Evolutionary conservation across 2,113 vertebrate genomes (phyloP), one percentile per base, ranked within the genome.

Genomic region (Eleginops maclovinus): DNA sequence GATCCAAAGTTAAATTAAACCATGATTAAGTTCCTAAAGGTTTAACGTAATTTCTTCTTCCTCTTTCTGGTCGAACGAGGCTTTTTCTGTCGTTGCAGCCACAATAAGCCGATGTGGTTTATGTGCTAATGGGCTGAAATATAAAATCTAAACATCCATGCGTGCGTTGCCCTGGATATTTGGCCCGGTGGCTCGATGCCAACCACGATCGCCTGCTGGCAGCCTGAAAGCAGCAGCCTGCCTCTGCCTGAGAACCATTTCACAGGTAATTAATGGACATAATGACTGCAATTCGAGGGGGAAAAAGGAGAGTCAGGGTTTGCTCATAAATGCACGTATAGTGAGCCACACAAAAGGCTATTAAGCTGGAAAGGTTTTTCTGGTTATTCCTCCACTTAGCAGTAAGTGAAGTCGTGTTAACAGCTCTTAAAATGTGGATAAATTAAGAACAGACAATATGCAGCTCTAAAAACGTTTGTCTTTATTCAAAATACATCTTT

Each of bases 181-280:
- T 79, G 66, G n/a, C 67, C 56, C 10, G 26, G 74, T 85, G 87
- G 88, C 85, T 50, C 8, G 4, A 10, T 40, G 82, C 83, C 87
- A 88, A 63, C 70, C 59, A 67, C 72, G 67, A 85, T 75, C 47
- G 76, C 77, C 81, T 78, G 87, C 85, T 87, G 90, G 80, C 77
- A 79, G 82, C 53, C 63, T 88, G 81, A 81, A 79, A 75, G 49
- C 74, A 83, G 51, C 71, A 55, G 31, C 49, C 69, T 62, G 68
- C 86, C 64, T 80, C 84, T 66, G 76, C 74, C 81, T 87, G 70
- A 83, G 83, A 90, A 87, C 83, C 72, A 93, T 94, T 95, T 94
- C 90, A 94, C 92, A 95, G 94, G 87, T 93, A 91, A 95, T 94
- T 94, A 94, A 93, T 92, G 76, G 73, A 88, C 85, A 92, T 94